Percentiles rank a stretch among this genome's conserved stretches.
Conservation (phyloP, 1,140 invertebrate genomes). For the Calephelis virginiensis region DNA sequence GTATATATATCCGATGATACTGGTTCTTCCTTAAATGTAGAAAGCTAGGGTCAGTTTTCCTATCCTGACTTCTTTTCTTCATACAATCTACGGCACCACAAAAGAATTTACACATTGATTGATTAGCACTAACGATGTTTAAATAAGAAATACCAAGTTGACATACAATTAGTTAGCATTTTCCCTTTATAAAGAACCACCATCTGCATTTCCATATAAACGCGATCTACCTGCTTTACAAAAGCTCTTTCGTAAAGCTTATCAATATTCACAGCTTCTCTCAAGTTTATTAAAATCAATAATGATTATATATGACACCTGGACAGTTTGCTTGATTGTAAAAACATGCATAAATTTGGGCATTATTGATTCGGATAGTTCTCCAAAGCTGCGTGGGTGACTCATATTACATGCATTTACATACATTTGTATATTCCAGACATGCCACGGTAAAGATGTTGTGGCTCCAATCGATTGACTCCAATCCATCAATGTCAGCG, state of each 20-base stretch:
- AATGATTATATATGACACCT: conserved; percentile 8
- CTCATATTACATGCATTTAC: conserved; percentile 1
- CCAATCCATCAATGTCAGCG: conserved; percentile 7
- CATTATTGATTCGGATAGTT: conserved; percentile 5
- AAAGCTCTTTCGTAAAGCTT: not conserved
- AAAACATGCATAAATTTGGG: conserved; percentile 8
- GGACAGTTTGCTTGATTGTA: conserved; percentile 1
- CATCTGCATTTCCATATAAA: too few species aligned
- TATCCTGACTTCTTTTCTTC: too few species aligned
- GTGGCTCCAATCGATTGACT: conserved; percentile 1
- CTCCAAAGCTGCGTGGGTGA: not conserved
- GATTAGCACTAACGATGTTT: too few species aligned
- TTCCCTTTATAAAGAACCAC: too few species aligned
- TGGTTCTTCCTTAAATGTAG: too few species aligned
- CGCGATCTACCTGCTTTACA: not conserved
- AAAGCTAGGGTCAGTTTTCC: too few species aligned
- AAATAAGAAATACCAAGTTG: too few species aligned
- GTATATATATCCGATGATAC: too few species aligned
- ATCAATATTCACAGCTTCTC: not conserved
- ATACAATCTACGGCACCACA: too few species aligned
- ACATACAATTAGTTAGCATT: too few species aligned
- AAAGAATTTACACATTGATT: too few species aligned
- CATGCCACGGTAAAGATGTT: conserved; percentile 2
- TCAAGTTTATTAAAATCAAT: not conserved
- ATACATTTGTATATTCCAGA: conserved; percentile 7